Percentiles rank a stretch among this genome's conserved stretches.
Evolutionary conservation across 2,797 vertebrate genomes (phyloP).

Genomic region (Coregonus ussuriensis): DNA sequence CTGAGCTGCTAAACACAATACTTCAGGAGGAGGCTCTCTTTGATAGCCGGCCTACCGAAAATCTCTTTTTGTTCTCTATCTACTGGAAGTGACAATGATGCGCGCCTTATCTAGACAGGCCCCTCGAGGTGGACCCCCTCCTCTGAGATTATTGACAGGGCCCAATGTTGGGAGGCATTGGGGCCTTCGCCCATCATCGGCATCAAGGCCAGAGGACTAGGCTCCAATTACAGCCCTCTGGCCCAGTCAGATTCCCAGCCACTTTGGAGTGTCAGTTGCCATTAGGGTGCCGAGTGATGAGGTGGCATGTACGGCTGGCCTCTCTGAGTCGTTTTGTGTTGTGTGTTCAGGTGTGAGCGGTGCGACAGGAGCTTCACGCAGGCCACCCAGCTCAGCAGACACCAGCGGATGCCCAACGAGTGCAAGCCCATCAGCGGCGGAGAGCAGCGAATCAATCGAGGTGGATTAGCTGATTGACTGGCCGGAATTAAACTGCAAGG

Average conservation of each 20-base stretch:
- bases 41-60: constrained; percentile 84
- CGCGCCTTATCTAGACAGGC: constrained; percentile 82
- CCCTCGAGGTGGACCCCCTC: constrained; percentile 77
- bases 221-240: constrained; percentile 89
- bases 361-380: constrained; percentile 99
- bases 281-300: constrained; percentile 75
- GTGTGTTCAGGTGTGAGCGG: constrained; percentile 88
- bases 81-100: constrained; percentile 92
- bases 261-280: constrained; percentile 87
- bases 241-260: constrained; percentile 80
- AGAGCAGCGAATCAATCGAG: constrained; percentile 99
- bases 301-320: constrained; percentile 43
- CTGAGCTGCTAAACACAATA: constrained; percentile 83
- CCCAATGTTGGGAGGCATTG: constrained; percentile 80
- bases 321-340: constrained; percentile 38
- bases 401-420: constrained; percentile 99
- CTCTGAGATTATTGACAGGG: constrained; percentile 84
- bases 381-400: constrained; percentile 98
- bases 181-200: constrained; percentile 82
- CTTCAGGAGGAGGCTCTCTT: constrained; percentile 80
- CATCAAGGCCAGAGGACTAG: constrained; percentile 80
- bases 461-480: constrained; percentile 86
- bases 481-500: constrained; percentile 86
- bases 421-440: constrained; percentile 95
- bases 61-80: constrained; percentile 88